phyloP scores from a whole-genome alignment of 2,888 invertebrate genomes.

The Noctua janthina region DNA sequence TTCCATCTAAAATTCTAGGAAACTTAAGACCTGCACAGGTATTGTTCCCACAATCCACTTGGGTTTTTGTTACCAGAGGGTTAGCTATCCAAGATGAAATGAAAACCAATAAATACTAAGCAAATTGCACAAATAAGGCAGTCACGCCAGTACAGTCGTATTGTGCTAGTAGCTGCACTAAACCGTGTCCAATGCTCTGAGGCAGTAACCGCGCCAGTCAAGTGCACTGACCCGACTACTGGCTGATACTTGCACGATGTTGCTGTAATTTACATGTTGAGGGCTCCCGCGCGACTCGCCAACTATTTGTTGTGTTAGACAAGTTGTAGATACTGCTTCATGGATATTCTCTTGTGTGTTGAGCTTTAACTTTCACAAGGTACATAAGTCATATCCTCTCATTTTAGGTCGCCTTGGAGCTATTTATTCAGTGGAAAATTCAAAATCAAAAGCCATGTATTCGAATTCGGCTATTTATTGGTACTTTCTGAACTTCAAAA shows the following conservation, averaged over 20 bases:
- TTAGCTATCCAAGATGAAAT: neutral
- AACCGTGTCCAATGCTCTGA: slow-evolving; percentile 3
- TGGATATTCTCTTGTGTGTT: neutral
- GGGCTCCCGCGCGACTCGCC: slow-evolving; percentile 22
- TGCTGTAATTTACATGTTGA: slow-evolving; percentile 50
- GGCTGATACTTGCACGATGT: slow-evolving; percentile 38
- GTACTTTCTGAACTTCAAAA: neutral
- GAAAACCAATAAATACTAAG: slow-evolving; percentile 31
- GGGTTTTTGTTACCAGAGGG: neutral
- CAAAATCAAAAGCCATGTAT: neutral
- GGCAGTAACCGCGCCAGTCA: slow-evolving; percentile 48
- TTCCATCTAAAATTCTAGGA: neutral
- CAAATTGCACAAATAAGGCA: slow-evolving; percentile 30
- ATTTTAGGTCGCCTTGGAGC: neutral
- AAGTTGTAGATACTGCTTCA: slow-evolving; percentile 30
- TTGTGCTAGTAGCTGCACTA: slow-evolving; percentile 38
- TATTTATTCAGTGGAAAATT: neutral
- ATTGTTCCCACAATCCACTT: neutral
- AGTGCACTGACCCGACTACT: slow-evolving; percentile 55
- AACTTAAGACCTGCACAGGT: neutral
- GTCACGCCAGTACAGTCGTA: slow-evolving; percentile 18
- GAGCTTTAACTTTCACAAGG: neutral
- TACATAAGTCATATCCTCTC: neutral
- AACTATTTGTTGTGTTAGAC: slow-evolving; percentile 47
- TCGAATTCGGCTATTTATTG: neutral